A percentile compares a stretch with the other conserved stretches of the same genome.
phyloP scores from a whole-genome alignment of 1,140 invertebrate species.

The Drosophila bifasciata region DNA sequence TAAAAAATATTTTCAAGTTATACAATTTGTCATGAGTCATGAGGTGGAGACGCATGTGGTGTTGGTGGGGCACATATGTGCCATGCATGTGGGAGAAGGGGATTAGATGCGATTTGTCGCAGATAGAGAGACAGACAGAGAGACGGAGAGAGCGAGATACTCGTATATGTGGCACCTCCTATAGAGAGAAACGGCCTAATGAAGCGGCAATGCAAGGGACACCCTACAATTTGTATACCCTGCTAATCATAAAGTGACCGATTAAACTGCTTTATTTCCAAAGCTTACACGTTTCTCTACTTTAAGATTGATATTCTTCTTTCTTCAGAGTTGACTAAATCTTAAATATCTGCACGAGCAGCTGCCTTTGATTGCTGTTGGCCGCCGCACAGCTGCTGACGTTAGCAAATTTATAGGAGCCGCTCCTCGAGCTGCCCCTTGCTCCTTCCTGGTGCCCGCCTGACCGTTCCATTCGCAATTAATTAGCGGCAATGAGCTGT shows the following conservation, averaged over 20 bases:
- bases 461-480: conserved; percentile 70
- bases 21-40: conserved; percentile 33
- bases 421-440: background rate
- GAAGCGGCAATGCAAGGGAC: no score
- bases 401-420: conserved; percentile 36
- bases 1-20: conserved; percentile 50
- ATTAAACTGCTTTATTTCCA: background rate
- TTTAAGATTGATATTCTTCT: background rate
- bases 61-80: no score
- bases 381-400: conserved; percentile 40
- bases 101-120: conserved; percentile 32
- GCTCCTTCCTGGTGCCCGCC: conserved; percentile 47
- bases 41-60: background rate
- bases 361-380: background rate
- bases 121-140: background rate
- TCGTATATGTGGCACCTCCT: no score
- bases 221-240: no score
- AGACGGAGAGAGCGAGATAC: no score
- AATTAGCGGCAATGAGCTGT: conserved; percentile 79
- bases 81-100: background rate
- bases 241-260: no score
- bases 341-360: conserved; percentile 34
- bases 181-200: no score
- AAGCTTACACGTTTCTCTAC: no score
- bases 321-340: conserved; percentile 22